Base-by-base conservation (phyloP, 2,888 invertebrate genomes). In the Ormyrus labotus region DNA sequence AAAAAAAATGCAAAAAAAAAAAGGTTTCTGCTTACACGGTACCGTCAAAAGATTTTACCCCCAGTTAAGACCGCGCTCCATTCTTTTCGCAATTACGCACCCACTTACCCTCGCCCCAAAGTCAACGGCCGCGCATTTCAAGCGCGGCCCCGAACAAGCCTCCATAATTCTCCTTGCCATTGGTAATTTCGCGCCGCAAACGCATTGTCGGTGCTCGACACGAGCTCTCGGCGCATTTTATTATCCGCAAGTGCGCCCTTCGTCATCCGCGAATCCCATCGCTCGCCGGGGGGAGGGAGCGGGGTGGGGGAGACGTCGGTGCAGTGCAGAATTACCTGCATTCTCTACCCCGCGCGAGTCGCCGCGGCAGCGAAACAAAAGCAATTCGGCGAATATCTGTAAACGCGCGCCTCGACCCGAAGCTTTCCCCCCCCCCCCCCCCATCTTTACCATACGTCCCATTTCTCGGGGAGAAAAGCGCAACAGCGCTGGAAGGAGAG, bases 321-420 rank as follows among this genome's bases (percentile, higher is more conserved):
- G 34, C 34, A 34, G 34, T 4, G 34, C 34, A 0, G 34, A 34
- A 34, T 4, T 34, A 34, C 34, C 19, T 19, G 19, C 19, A 19
- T 19, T 1, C 19, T 19, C 19, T 1, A 0, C 19, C 19, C 8
- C 47, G 6, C 13, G 47, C 4, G 5, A 19, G 3, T 48, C 10
- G 6, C 5, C 3, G 45, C 1, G 51, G 19, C 19, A 11, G 34
- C 19, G n/a, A 13, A 47, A 72, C 72, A 34, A 47, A 10, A 57
- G 48, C 57, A n/a, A n/a, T 11, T n/a, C 34, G 11, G n/a, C n/a
- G 65, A 76, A 68, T 60, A 69, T 76, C 69, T 69, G 76, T 69
- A 60, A 69, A 76, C 53, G 13, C 61, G 6, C 47, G 3, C 4
- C 34, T 34, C 34, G 34, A 34, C 2, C 34, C 34, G 34, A 34